Evolutionary conservation across 2,113 vertebrate genomes (phyloP).

Genomic region (Plectropomus leopardus): DNA sequence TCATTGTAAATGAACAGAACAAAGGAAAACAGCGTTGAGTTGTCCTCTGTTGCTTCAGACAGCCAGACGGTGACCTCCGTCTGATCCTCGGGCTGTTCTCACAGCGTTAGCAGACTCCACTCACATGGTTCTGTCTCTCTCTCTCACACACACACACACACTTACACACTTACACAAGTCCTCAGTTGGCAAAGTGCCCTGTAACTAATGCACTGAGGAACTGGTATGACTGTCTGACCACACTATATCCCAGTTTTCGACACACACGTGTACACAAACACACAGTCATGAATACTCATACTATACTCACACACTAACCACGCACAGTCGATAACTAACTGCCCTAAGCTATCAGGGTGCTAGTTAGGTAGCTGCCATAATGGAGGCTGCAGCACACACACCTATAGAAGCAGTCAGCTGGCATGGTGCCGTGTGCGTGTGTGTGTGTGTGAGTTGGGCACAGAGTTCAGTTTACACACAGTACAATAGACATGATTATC

Average conservation of each 20-base stretch:
- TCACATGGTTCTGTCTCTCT: slow-evolving; percentile 14
- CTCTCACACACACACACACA: not conserved
- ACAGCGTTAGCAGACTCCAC: slow-evolving; percentile 17
- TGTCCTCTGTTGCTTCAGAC: slow-evolving; percentile 27
- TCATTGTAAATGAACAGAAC: not conserved
- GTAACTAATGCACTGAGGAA: not conserved
- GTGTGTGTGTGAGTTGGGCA: slow-evolving; percentile 33
- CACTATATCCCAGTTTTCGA: not conserved
- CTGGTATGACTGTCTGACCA: slow-evolving; percentile 4
- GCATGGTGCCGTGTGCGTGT: slow-evolving; percentile 22
- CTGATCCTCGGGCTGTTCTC: slow-evolving; percentile 43
- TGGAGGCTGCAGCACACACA: not conserved
- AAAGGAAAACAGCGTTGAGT: slow-evolving; percentile 12
- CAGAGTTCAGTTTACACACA: slow-evolving; percentile 65
- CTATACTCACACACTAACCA: slow-evolving; percentile 12
- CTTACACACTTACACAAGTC: slow-evolving; percentile 11
- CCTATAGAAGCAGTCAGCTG: slow-evolving; percentile 39
- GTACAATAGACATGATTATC: slow-evolving; percentile 63
- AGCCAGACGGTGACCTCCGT: slow-evolving; percentile 43
- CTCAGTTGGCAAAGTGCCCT: slow-evolving; percentile 29
- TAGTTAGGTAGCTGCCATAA: not conserved
- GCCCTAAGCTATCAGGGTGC: slow-evolving; percentile 12
- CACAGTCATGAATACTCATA: slow-evolving; percentile 29
- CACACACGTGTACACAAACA: not conserved
- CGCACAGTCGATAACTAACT: slow-evolving; percentile 30